Base-by-base conservation (phyloP, 2,797 vertebrate genomes). In the Coracias cyanogaster region DNA sequence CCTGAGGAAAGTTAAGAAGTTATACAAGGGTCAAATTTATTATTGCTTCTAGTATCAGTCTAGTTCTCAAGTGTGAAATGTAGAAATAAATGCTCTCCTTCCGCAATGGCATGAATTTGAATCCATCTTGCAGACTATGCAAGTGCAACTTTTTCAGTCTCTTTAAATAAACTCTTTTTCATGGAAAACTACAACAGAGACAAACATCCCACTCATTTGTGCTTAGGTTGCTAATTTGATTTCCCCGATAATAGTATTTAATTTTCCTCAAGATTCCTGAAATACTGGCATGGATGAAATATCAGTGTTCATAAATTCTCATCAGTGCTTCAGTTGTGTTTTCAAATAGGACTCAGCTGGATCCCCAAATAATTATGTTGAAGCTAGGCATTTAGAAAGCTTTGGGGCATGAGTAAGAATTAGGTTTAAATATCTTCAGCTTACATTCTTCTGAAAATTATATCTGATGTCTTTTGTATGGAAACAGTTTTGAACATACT, bases 401-500 rank as follows among this genome's bases (percentile, higher is more conserved):
- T 89, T 86, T 84, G 28, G 24, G 46, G 37, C 46, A 89, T 65
- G 70, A 5, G 2, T 35, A 46, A 90, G 58, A 90, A 79, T 48
- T 69, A 62, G 12, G 24, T 90, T 93, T 89, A 78, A 79, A 31
- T 58, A 67, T 84, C 54, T 76, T 81, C 2, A 2, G 21, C 37
- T 86, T 83, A 28, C 49, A 65, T 91, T 91, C 37, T 81, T 95
- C 62, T 37, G 43, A 77, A 96, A 94, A 82, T 79, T 64, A 76
- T 70, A 83, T 45, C 24, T 22, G 57, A 5, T 37, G 3, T 45
- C 46, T 90, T 81, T 79, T 83, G 70, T 70, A 84, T 37, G 74
- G 54, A 62, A 92, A 60, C 8, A 21, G 13, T 91, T 94, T 79
- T 79, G 55, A 86, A 61, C 15, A 60, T 64, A 45, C 51, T 51